These are phyloP conservation scores for Betta splendens DNA, from an alignment of 2,797 vertebrate genomes.

Conservation along the genomic window DNA sequence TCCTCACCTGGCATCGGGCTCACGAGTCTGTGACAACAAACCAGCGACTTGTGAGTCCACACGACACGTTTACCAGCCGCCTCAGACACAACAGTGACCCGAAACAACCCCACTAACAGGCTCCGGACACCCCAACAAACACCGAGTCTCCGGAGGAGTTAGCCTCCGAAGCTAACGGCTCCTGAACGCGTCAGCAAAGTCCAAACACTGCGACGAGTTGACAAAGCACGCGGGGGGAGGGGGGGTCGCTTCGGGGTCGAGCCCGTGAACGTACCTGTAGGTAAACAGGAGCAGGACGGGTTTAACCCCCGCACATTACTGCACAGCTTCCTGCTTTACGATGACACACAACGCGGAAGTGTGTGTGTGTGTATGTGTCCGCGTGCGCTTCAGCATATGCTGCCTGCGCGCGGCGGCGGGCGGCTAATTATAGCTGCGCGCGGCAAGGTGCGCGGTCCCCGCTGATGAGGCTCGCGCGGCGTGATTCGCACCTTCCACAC, in stretches of 20 bases:
- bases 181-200: no score
- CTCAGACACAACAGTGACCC: rapidly evolving
- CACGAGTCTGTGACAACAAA: conserved; percentile 16
- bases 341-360: conserved; percentile 60
- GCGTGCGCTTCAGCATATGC: conserved; percentile 9
- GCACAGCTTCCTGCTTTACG: conserved; percentile 64
- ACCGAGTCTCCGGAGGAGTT: conserved; percentile 7
- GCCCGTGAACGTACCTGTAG: conserved; percentile 44
- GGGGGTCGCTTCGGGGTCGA: not conserved
- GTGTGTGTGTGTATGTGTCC: not conserved
- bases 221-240: not conserved
- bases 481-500: not conserved
- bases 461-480: not conserved
- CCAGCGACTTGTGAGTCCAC: not conserved
- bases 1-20: conserved; percentile 29
- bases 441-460: not conserved
- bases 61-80: not conserved
- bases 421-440: conserved; percentile 33
- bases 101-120: not conserved
- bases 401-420: not conserved
- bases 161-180: conserved; percentile 39
- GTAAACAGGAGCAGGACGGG: conserved; percentile 28
- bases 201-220: not conserved
- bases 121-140: not conserved
- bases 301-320: conserved; percentile 37